Base-by-base conservation (phyloP, 2,888 invertebrate species). In the Plagodis dolabraria region DNA sequence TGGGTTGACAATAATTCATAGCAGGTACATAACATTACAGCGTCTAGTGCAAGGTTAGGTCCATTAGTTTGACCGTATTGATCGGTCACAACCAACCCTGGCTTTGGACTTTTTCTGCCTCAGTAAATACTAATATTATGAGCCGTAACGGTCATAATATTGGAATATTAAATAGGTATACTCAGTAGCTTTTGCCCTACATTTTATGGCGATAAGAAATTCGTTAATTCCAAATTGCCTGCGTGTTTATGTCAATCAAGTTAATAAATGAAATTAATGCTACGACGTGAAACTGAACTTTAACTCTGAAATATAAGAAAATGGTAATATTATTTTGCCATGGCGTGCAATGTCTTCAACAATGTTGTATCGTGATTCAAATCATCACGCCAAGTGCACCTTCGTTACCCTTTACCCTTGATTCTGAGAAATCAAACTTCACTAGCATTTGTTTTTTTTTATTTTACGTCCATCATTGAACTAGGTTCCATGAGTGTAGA, bases 31-130 rank as follows among this genome's bases (percentile, higher is more conserved):
- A 22, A 22, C 22, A 11, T 47, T 57, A 49, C 42, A 22, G 52
- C 60, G 65, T 55, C 62, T 56, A 63, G 74, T 82, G 82, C 83
- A 85, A 86, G 85, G 83, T 82, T 79, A 75, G 66, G 68, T 70
- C 73, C 69, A 68, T 73, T 67, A 74, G 77, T 79, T 80, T 78
- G 77, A 80, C 80, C 81, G 79, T 70, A 87, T 88, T 84, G 88
- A 89, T 87, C 82, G 80, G 67, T 63, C 64, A 61, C 65, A 71
- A 66, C 74, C 52, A 52, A 70, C 77, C 73, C 73, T 75, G 77
- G 69, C 77, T 74, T 74, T 22, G 68, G 71, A 76, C 72, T 71
- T 74, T 69, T 76, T 70, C 70, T 68, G 55, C 61, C 65, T 71
- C 58, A 64, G 53, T 43, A 34, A 51, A 58, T 35, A 40, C 47